Evolutionary conservation across 2,113 vertebrate species (phyloP).

Genomic region (Ailuropoda melanoleuca): DNA sequence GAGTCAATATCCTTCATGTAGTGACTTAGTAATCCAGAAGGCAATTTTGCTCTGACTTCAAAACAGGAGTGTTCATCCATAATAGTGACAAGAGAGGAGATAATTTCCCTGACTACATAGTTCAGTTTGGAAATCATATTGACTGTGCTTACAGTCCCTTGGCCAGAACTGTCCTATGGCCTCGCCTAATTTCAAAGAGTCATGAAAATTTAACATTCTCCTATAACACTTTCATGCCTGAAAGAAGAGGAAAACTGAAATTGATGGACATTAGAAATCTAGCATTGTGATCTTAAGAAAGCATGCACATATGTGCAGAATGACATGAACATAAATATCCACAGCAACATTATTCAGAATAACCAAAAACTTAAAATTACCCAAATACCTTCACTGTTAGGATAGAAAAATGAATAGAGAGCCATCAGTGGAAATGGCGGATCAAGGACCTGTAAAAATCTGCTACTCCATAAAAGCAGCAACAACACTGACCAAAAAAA

Average conservation of each 20-base stretch:
- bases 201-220: not conserved
- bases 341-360: not conserved
- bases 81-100: not conserved
- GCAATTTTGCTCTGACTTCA: not conserved
- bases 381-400: not conserved
- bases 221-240: not conserved
- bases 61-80: not conserved
- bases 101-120: not conserved
- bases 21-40: not conserved
- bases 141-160: not conserved
- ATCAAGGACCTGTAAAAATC: not conserved
- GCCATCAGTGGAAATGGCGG: not conserved
- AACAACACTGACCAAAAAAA: not conserved
- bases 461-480: not conserved
- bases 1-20: not conserved
- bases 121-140: not conserved
- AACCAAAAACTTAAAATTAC: not conserved
- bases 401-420: not conserved
- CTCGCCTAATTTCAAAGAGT: not conserved
- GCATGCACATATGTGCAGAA: not conserved
- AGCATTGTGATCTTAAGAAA: not conserved
- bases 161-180: not conserved
- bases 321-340: not conserved
- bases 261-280: not conserved
- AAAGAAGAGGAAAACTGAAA: not conserved